phyloP scores from a whole-genome alignment of 2,797 vertebrate genomes.

The Acanthiza pusilla region DNA sequence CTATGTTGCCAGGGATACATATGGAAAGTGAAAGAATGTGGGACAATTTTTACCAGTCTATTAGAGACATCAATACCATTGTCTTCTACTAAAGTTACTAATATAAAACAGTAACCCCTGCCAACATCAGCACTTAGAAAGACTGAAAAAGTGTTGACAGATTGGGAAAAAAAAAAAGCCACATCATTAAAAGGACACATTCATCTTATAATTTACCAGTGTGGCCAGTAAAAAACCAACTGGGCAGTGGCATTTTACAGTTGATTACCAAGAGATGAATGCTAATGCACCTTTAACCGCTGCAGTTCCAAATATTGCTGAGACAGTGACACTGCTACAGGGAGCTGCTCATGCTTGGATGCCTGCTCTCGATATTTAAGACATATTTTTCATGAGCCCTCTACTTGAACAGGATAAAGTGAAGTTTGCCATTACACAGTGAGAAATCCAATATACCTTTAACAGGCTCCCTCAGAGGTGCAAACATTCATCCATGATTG shows the following conservation, averaged over 20 bases:
- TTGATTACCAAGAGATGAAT: neutral
- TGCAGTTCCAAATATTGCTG: neutral
- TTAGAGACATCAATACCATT: neutral
- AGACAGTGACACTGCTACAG: neutral
- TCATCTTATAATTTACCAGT: neutral
- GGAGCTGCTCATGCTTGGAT: neutral
- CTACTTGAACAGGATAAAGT: neutral
- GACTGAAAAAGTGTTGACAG: neutral
- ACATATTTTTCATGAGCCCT: neutral
- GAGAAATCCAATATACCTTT: neutral
- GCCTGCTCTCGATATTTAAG: neutral
- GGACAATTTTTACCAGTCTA: neutral
- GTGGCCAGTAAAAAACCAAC: neutral
- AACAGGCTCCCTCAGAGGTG: neutral
- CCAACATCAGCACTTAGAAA: neutral
- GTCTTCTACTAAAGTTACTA: neutral
- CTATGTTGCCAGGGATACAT: neutral
- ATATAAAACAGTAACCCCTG: neutral
- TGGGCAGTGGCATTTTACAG: neutral
- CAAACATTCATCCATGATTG: neutral
- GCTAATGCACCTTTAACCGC: neutral
- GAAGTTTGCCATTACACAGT: neutral
- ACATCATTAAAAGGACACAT: neutral
- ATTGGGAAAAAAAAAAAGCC: neutral
- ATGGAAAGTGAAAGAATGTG: neutral